A percentile compares a stretch with the other conserved stretches of the same genome.
Evolutionary conservation across 2,888 invertebrate species (phyloP).

Genomic region (Ophion costatus): DNA sequence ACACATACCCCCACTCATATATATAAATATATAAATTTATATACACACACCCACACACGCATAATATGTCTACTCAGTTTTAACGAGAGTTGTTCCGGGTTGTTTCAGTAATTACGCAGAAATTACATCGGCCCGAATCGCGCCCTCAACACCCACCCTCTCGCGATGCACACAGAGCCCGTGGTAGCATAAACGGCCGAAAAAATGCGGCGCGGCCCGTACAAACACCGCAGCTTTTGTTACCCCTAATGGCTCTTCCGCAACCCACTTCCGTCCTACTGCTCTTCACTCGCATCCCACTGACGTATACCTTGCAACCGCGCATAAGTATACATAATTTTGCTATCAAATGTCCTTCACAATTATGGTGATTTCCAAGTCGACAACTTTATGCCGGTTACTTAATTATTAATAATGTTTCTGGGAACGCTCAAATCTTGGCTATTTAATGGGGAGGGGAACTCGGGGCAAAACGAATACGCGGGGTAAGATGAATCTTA

Average conservation of each 20-base stretch:
- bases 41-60: neutral
- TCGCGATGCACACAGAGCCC: neutral
- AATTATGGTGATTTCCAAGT: slow-evolving; percentile 27
- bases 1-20: neutral
- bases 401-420: slow-evolving; percentile 5
- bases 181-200: slow-evolving; percentile 10
- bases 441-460: slow-evolving; percentile 10
- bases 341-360: slow-evolving; percentile 42
- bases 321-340: slow-evolving; percentile 31
- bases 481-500: too few species aligned
- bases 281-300: neutral
- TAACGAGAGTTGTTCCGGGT: slow-evolving; percentile 81
- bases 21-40: neutral
- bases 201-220: slow-evolving; percentile 8
- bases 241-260: slow-evolving; percentile 19
- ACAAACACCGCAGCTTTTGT: slow-evolving; percentile 50
- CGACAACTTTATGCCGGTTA: slow-evolving; percentile 32
- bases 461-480: too few species aligned
- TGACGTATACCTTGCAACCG: neutral
- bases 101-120: slow-evolving; percentile 81
- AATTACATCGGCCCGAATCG: slow-evolving; percentile 76
- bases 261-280: neutral
- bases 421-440: neutral
- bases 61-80: slow-evolving; percentile 72
- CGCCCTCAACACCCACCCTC: neutral